phyloP scores from a whole-genome alignment of 1,140 invertebrate genomes.

The Polypedilum vanderplanki region DNA sequence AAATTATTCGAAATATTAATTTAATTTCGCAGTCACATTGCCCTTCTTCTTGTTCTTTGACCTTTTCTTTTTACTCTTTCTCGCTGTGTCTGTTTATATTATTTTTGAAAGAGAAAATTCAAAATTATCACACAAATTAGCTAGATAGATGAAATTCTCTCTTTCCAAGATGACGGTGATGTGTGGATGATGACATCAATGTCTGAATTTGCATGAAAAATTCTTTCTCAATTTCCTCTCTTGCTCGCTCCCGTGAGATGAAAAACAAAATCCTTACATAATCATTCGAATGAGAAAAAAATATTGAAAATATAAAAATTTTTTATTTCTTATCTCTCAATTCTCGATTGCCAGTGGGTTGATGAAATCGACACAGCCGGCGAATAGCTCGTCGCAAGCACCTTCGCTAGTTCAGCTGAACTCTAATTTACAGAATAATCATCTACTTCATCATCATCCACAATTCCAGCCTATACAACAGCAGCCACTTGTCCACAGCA shows the following conservation, averaged over 20 bases:
- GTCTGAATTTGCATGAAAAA: too few species aligned
- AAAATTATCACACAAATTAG: too few species aligned
- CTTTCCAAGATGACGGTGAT: too few species aligned
- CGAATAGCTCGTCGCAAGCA: slow-evolving; percentile 21
- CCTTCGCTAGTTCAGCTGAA: not conserved
- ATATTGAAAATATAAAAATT: too few species aligned
- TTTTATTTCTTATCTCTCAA: not conserved
- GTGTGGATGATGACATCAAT: too few species aligned
- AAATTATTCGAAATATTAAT: not conserved
- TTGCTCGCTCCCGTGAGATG: too few species aligned
- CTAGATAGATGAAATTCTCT: too few species aligned
- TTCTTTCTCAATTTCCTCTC: too few species aligned
- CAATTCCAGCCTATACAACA: not conserved
- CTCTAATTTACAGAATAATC: not conserved
- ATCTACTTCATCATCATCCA: not conserved
- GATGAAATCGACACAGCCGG: slow-evolving; percentile 8
- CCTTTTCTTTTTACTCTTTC: not conserved
- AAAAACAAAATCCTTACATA: too few species aligned
- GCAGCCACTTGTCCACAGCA: not conserved
- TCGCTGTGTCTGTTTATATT: not conserved
- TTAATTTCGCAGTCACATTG: not conserved
- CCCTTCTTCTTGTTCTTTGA: slow-evolving; percentile 11
- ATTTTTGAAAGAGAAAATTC: not conserved
- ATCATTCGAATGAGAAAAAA: too few species aligned
- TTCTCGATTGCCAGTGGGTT: slow-evolving; percentile 7